Conservation (phyloP, 2,888 invertebrate genomes). For the Actias luna region DNA sequence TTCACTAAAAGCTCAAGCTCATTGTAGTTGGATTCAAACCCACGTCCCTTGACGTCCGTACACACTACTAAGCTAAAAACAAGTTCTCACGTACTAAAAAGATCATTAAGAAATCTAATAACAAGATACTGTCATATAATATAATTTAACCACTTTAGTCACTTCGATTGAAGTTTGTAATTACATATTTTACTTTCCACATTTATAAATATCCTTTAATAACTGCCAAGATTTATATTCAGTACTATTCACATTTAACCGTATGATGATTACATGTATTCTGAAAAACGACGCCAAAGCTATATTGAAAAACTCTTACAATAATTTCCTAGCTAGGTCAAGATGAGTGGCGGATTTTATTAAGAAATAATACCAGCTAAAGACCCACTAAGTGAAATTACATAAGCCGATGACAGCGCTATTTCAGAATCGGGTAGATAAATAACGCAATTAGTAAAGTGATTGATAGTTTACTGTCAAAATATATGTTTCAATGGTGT, state of each 20-base stretch:
- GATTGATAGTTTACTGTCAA: constrained; percentile 62
- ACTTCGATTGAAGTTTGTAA: too few species aligned
- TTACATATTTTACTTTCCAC: too few species aligned
- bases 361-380: constrained; percentile 55
- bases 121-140: too few species aligned
- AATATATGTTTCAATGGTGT: constrained; percentile 36
- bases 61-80: too few species aligned
- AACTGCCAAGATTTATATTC: not conserved
- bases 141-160: too few species aligned
- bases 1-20: too few species aligned
- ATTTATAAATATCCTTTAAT: not conserved
- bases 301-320: constrained; percentile 13
- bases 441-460: constrained; percentile 71
- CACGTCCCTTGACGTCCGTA: too few species aligned
- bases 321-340: constrained; percentile 34
- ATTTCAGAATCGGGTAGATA: constrained; percentile 63
- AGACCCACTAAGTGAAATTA: constrained; percentile 71
- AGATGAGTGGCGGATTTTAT: constrained; percentile 53
- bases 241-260: not conserved
- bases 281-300: constrained; percentile 7
- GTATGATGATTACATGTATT: constrained; percentile 5
- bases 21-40: too few species aligned
- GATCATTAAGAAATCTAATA: too few species aligned
- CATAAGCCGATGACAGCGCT: constrained; percentile 67
- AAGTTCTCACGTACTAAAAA: too few species aligned